A percentile compares a stretch with the other conserved stretches of the same genome.
Evolutionary conservation across 2,797 vertebrate genomes (phyloP).

Genomic region (Ctenosaura bakeri): DNA sequence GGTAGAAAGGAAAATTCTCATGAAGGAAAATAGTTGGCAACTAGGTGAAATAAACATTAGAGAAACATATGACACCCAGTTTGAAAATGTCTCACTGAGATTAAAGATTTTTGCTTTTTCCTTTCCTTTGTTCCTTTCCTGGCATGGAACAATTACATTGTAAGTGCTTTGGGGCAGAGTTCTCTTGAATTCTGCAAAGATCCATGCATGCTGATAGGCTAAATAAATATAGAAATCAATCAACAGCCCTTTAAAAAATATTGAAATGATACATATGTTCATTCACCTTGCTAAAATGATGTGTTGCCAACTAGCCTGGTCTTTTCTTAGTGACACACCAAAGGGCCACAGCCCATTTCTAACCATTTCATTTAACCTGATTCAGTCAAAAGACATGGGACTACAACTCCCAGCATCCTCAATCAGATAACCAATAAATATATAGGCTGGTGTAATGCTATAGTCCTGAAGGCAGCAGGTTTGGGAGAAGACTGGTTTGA

Average conservation of each 20-base stretch:
- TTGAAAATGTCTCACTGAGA: neutral
- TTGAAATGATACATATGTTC: neutral
- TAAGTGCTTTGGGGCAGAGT: neutral
- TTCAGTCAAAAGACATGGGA: neutral
- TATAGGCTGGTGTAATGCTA: neutral
- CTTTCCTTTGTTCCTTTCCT: neutral
- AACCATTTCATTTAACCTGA: neutral
- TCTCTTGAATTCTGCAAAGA: neutral
- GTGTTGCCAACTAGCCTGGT: neutral
- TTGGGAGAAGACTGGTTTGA: neutral
- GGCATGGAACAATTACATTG: neutral
- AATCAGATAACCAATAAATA: neutral
- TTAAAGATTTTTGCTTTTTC: neutral
- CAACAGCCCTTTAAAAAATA: neutral
- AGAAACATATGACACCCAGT: neutral
- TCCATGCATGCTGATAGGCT: neutral
- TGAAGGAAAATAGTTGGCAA: neutral
- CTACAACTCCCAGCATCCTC: neutral
- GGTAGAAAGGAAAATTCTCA: neutral
- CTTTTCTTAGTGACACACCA: neutral
- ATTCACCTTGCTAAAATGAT: neutral
- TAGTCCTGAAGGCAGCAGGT: neutral
- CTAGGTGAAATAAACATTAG: neutral
- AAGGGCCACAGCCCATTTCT: neutral
- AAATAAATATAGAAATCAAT: neutral